These are phyloP conservation scores for Hycleus cichorii DNA, from an alignment of 1,140 invertebrate genomes.

Conservation along the genomic window DNA sequence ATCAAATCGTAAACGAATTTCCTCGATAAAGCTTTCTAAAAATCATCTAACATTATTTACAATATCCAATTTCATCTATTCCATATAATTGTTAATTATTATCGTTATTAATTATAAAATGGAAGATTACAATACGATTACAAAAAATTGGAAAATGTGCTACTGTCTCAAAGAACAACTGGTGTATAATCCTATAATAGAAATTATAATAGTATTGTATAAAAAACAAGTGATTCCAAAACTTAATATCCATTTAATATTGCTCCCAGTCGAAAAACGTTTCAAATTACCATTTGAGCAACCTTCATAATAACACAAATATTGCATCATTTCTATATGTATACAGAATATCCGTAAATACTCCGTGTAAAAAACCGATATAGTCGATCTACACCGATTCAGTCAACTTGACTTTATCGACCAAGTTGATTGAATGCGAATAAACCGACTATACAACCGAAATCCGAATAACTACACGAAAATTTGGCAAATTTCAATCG, in stretches of 20 bases:
- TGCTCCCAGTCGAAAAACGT: slow-evolving; percentile 16
- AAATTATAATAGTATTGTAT: neutral
- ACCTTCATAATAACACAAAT: neutral
- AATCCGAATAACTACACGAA: too few relatives aligned
- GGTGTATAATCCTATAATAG: too few relatives aligned
- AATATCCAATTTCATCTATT: too few relatives aligned
- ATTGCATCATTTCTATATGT: too few relatives aligned
- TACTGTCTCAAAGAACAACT: neutral
- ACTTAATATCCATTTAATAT: slow-evolving; percentile 13
- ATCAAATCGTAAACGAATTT: too few relatives aligned
- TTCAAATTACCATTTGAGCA: slow-evolving; percentile 17
- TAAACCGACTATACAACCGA: too few relatives aligned
- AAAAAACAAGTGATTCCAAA: slow-evolving; percentile 12
- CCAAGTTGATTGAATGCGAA: too few relatives aligned
- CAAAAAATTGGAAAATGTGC: slow-evolving; percentile 9
- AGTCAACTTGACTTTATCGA: too few relatives aligned
- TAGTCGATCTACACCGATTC: too few relatives aligned
- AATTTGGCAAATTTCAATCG: too few relatives aligned
- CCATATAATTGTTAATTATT: neutral
- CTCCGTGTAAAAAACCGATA: neutral
- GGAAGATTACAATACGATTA: slow-evolving; percentile 16
- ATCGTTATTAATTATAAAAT: slow-evolving; percentile 16
- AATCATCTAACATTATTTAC: too few relatives aligned
- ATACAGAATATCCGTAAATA: neutral
- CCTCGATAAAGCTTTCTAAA: too few relatives aligned